A percentile compares a stretch with the other conserved stretches of the same genome.
These are phyloP conservation scores for Tragelaphus eurycerus DNA, from an alignment of 2,797 vertebrate genomes.

Conservation along the genomic window DNA sequence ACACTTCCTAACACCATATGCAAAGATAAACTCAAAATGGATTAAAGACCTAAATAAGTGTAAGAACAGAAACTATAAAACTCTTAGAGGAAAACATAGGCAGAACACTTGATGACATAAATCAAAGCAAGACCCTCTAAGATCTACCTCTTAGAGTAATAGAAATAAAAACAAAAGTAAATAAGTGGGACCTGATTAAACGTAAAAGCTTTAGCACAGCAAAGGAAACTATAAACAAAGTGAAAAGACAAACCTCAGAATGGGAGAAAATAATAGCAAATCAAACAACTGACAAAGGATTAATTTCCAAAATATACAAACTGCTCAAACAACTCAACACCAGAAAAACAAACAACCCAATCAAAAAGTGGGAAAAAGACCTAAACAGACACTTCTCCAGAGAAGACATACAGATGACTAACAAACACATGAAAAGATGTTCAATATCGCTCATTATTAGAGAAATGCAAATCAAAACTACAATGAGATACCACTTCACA, in stretches of 20 bases:
- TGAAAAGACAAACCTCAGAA: background rate
- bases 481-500: background rate
- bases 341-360: background rate
- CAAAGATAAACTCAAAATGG: background rate
- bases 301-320: background rate
- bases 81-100: background rate
- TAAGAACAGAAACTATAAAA: background rate
- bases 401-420: background rate
- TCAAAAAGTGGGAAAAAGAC: background rate
- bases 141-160: background rate
- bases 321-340: background rate
- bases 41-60: background rate
- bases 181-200: background rate
- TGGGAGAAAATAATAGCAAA: background rate
- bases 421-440: background rate
- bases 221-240: background rate
- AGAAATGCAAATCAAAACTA: background rate
- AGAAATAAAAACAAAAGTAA: background rate
- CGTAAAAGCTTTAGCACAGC: background rate
- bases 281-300: background rate
- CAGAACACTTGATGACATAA: background rate
- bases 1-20: background rate
- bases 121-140: background rate
- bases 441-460: background rate
- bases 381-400: background rate